Conservation (phyloP, 2,797 vertebrate species). For the Triplophysa yarkandensis region DNA sequence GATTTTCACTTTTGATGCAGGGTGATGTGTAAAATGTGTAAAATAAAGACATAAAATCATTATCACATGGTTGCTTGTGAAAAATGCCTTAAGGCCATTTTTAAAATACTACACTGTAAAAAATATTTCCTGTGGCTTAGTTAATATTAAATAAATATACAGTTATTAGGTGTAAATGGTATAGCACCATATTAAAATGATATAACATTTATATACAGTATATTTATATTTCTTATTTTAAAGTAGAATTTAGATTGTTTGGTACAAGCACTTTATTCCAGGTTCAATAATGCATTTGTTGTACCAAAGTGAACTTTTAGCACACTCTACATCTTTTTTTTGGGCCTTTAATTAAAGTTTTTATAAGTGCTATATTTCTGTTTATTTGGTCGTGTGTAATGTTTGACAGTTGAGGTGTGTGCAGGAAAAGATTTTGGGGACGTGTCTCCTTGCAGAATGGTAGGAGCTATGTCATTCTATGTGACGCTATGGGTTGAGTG, state of each 20-base stretch:
- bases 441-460: neutral
- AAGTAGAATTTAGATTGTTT: neutral
- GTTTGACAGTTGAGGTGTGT: slow-evolving; percentile 13
- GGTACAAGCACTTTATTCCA: too few relatives aligned
- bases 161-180: too few relatives aligned
- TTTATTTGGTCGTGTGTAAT: slow-evolving; percentile 36
- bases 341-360: neutral
- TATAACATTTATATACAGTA: too few relatives aligned
- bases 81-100: neutral
- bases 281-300: too few relatives aligned
- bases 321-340: neutral
- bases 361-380: slow-evolving; percentile 11
- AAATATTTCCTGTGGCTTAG: too few relatives aligned
- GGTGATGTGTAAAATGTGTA: slow-evolving; percentile 4
- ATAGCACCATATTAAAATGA: too few relatives aligned
- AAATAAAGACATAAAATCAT: neutral
- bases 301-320: too few relatives aligned
- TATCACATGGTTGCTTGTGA: neutral
- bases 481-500: neutral
- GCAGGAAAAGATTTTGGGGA: neutral
- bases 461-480: neutral
- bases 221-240: too few relatives aligned
- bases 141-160: too few relatives aligned
- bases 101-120: too few relatives aligned
- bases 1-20: slow-evolving; percentile 20